Conservation (phyloP, 92 coral and sea anemone species). For the Phenganax stokvisi region DNA sequence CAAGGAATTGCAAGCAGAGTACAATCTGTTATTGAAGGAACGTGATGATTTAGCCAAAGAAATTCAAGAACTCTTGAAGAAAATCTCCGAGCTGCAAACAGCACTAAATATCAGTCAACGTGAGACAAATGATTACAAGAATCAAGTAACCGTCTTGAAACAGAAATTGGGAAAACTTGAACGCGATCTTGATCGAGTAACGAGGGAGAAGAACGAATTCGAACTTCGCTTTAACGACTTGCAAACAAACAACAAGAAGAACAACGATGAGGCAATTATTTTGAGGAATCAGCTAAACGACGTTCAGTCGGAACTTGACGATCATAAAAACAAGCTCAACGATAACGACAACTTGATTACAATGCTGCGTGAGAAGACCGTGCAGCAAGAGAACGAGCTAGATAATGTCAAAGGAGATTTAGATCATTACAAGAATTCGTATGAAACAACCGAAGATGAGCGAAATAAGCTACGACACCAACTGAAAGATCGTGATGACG, state of each 20-base stretch:
- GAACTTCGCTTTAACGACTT: constrained; percentile 57
- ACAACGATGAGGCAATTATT: constrained; percentile 63
- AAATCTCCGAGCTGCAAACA: constrained; percentile 85
- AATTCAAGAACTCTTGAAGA: constrained; percentile 69
- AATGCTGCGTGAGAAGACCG: constrained; percentile 66
- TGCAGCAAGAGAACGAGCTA: constrained; percentile 62
- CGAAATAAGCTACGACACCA: constrained; percentile 68
- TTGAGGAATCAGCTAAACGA: constrained; percentile 79
- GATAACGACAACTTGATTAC: constrained; percentile 79
- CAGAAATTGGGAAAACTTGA: constrained; percentile 71
- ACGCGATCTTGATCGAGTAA: constrained; percentile 57
- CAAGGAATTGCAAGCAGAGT: constrained; percentile 74
- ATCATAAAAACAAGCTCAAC: constrained; percentile 62
- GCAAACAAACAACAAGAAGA: constrained; percentile 59
- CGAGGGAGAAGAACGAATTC: constrained; percentile 60
- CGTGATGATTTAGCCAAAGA: constrained; percentile 71
- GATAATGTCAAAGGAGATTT: constrained; percentile 74
- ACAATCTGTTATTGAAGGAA: constrained; percentile 67
- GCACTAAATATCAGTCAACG: constrained; percentile 73
- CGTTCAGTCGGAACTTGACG: constrained; percentile 72
- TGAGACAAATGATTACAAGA: constrained; percentile 67
- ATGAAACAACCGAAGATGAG: constrained; percentile 72
- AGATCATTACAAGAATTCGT: constrained; percentile 56
- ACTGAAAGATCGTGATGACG: constrained; percentile 63
- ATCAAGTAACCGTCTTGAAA: constrained; percentile 62